A percentile compares a stretch with the other conserved stretches of the same genome.
Conservation (phyloP, 1,140 invertebrate species). For the Drosophila biarmipes region DNA sequence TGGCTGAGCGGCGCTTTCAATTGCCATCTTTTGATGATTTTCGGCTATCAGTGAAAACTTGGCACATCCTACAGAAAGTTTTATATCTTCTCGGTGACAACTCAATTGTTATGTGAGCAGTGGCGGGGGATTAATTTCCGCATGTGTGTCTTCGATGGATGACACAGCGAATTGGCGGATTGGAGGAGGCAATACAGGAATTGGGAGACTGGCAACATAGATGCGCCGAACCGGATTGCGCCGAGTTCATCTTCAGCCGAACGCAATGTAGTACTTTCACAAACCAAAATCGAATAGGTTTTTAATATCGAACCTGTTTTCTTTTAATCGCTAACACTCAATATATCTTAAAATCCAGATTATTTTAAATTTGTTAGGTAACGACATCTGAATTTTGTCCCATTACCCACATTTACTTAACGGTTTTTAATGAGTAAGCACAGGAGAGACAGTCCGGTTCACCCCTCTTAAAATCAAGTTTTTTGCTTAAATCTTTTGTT, state of each 20-base stretch:
- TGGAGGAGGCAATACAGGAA: slow-evolving; percentile 34
- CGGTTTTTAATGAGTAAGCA: background rate
- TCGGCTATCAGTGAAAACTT: slow-evolving; percentile 29
- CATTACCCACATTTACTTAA: slow-evolving; percentile 10
- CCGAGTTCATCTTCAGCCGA: slow-evolving; percentile 32
- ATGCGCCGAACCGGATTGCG: slow-evolving; percentile 30
- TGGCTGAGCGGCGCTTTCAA: slow-evolving; percentile 40
- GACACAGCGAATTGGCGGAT: slow-evolving; percentile 32
- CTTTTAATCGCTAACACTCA: background rate
- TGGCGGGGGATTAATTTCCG: slow-evolving; percentile 40
- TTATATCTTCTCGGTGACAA: slow-evolving; percentile 44
- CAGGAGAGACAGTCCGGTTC: slow-evolving; percentile 10
- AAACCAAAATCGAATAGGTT: background rate
- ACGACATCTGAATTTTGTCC: background rate
- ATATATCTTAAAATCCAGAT: background rate
- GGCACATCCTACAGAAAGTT: slow-evolving; percentile 36
- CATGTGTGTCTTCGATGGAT: slow-evolving; percentile 25
- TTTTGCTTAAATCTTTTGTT: slow-evolving; percentile 44
- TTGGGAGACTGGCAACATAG: slow-evolving; percentile 22
- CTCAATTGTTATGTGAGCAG: slow-evolving; percentile 49
- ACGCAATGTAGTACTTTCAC: slow-evolving; percentile 33
- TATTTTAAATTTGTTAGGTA: background rate
- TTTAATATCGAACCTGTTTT: slow-evolving; percentile 15
- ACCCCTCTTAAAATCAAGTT: slow-evolving; percentile 54
- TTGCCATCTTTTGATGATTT: slow-evolving; percentile 57